Conservation (phyloP, 2,113 vertebrate species). For the Thamnophis sirtalis region DNA sequence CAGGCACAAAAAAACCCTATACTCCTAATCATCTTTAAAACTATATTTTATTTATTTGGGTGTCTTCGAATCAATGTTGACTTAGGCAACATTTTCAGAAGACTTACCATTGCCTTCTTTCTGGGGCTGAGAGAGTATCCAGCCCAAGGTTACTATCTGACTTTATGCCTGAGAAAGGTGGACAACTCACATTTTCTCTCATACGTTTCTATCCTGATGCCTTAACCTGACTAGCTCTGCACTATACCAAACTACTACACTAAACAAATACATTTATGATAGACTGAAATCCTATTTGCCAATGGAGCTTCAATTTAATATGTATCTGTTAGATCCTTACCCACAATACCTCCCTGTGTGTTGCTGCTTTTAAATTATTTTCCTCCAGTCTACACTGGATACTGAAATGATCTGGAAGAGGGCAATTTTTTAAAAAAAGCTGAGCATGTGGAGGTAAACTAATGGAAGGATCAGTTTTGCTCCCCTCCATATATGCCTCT, state of each 20-base stretch:
- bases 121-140: not conserved
- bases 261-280: not conserved
- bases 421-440: not conserved
- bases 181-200: not conserved
- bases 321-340: not conserved
- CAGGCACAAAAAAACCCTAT: not conserved
- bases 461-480: not conserved
- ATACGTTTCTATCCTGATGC: not conserved
- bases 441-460: not conserved
- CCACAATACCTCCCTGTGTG: not conserved
- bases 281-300: not conserved
- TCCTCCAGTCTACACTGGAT: not conserved
- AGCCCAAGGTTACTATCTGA: not conserved
- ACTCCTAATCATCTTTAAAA: not conserved
- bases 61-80: not conserved
- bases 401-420: not conserved
- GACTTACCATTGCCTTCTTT: not conserved
- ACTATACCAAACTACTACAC: not conserved
- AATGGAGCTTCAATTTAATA: not conserved
- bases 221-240: not conserved
- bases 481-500: too few relatives aligned
- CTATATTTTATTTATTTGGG: not conserved
- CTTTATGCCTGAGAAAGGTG: not conserved
- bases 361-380: not conserved
- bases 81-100: not conserved